Conservation (phyloP, 2,113 vertebrate species). For the Salvelinus alpinus region DNA sequence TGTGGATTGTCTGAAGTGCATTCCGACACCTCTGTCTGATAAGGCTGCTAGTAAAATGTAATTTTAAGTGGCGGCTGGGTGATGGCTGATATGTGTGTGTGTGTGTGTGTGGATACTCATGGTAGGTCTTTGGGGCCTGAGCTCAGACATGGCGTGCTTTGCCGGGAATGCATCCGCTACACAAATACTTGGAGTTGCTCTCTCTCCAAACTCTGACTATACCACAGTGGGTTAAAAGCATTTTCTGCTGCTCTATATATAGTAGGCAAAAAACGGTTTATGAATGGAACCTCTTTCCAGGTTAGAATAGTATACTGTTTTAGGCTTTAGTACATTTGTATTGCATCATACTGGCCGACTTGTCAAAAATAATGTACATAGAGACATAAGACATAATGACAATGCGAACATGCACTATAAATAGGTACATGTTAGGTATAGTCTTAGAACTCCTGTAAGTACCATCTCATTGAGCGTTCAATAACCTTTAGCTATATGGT, state of each 20-base stretch:
- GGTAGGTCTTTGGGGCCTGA: constrained; percentile 36
- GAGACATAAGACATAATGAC: too few relatives aligned
- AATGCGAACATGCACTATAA: too few relatives aligned
- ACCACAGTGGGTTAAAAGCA: constrained; percentile 22
- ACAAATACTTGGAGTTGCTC: constrained; percentile 43
- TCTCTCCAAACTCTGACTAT: constrained; percentile 25
- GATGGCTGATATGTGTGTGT: constrained; percentile 39
- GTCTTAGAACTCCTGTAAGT: too few relatives aligned
- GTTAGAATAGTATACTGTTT: too few relatives aligned
- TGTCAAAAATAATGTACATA: too few relatives aligned
- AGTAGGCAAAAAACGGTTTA: too few relatives aligned
- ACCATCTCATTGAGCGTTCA: too few relatives aligned
- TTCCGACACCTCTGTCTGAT: constrained; percentile 81
- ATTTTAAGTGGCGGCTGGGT: constrained; percentile 72
- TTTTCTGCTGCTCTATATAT: background rate
- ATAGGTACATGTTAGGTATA: too few relatives aligned
- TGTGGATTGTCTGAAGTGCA: constrained; percentile 66
- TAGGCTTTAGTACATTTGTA: too few relatives aligned
- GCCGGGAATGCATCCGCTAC: constrained; percentile 51
- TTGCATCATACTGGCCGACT: too few relatives aligned
- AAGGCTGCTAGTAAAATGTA: constrained; percentile 76
- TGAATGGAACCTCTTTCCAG: too few relatives aligned
- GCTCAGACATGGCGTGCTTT: constrained; percentile 33
- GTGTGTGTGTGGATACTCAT: constrained; percentile 3
- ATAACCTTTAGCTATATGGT: too few relatives aligned